These are phyloP conservation scores for Hydrotaea diabolus DNA, from an alignment of 2,888 invertebrate species.

Conservation along the genomic window DNA sequence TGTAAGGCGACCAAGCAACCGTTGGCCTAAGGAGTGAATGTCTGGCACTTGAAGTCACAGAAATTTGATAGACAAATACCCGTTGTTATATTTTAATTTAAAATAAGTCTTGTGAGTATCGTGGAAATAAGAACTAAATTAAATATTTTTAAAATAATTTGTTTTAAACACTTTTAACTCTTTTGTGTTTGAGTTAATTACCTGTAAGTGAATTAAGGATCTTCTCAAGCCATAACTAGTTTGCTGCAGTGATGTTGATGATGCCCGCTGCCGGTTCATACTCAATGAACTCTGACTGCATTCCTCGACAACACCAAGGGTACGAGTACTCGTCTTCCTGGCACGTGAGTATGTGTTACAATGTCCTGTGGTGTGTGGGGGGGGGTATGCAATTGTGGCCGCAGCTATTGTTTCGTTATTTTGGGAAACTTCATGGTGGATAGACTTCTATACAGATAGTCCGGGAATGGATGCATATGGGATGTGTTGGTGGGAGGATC, in stretches of 20 bases:
- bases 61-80: too few species aligned
- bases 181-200: not conserved
- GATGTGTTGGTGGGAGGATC: too few species aligned
- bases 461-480: too few species aligned
- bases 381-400: not conserved
- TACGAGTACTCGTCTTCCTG: too few species aligned
- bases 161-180: not conserved
- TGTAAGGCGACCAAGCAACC: too few species aligned
- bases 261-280: not conserved
- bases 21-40: too few species aligned
- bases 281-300: not conserved
- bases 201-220: not conserved
- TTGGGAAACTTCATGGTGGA: not conserved
- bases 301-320: not conserved
- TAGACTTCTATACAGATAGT: not conserved
- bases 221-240: not conserved
- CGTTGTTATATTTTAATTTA: too few species aligned
- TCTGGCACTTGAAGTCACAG: too few species aligned
- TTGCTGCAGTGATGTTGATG: not conserved
- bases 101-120: not conserved
- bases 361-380: not conserved
- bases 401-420: not conserved
- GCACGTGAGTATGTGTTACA: conserved; percentile 4
- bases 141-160: not conserved
- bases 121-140: not conserved